These are phyloP conservation scores for Ceriagrion tenellum DNA, from an alignment of 2,888 invertebrate species.

Conservation along the genomic window DNA sequence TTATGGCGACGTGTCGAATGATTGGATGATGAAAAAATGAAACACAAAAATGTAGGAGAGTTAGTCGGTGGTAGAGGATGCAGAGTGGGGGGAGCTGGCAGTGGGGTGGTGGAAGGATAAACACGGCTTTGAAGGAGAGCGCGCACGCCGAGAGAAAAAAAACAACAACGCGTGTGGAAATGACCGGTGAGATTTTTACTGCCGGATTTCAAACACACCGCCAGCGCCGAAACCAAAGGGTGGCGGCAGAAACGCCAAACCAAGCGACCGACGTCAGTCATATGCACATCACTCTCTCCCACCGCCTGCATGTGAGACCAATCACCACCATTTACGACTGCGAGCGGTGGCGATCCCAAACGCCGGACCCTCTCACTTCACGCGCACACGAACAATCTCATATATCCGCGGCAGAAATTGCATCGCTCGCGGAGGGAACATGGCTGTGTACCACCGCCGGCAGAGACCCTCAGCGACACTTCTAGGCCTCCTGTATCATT, in stretches of 20 bases:
- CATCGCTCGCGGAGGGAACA: neutral
- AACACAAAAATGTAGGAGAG: neutral
- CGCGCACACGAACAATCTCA: neutral
- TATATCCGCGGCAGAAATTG: neutral
- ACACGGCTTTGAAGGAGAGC: neutral
- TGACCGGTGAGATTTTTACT: conserved; percentile 20
- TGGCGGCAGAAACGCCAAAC: conserved; percentile 12
- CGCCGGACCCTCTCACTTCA: neutral
- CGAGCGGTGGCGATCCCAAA: neutral
- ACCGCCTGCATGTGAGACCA: neutral
- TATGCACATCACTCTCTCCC: neutral
- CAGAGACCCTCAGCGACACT: neutral
- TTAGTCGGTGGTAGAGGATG: neutral
- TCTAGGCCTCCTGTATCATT: neutral
- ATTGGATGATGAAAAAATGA: neutral
- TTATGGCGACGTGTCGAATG: neutral
- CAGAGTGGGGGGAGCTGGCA: neutral
- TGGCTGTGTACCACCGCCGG: neutral
- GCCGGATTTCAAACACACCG: neutral
- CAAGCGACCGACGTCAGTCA: neutral
- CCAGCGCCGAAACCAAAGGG: neutral
- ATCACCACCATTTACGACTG: conserved; percentile 31
- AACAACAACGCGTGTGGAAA: neutral
- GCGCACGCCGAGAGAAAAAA: neutral
- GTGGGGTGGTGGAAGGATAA: neutral